Evolutionary conservation across 2,888 invertebrate genomes (phyloP).

Genomic region (Rotaria sp.): DNA sequence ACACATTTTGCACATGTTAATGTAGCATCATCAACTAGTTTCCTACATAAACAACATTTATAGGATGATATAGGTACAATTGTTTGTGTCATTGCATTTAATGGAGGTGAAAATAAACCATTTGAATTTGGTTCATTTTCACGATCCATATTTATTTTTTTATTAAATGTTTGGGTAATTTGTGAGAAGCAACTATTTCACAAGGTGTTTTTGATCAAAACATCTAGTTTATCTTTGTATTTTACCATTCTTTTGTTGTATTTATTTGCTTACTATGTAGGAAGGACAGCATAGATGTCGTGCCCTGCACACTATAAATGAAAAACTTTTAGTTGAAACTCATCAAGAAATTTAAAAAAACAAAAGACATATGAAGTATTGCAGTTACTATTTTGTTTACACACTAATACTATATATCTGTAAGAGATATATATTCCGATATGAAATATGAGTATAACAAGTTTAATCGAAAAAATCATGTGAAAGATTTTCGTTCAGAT

Average conservation of each 20-base stretch:
- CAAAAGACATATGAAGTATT: too few species aligned
- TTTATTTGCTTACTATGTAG: too few species aligned
- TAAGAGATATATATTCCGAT: too few species aligned
- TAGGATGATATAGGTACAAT: background rate
- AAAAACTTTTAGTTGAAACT: too few species aligned
- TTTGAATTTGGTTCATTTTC: background rate
- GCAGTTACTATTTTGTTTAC: too few species aligned
- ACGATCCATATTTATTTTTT: background rate
- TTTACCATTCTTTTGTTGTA: too few species aligned
- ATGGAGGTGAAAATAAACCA: background rate
- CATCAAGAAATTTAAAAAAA: too few species aligned
- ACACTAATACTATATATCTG: too few species aligned
- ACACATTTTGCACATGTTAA: slow-evolving; percentile 4
- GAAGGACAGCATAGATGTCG: background rate
- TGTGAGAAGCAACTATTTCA: background rate
- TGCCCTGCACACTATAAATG: too few species aligned
- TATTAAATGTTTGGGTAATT: background rate
- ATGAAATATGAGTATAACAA: background rate
- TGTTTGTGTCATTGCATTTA: background rate
- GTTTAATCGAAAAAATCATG: background rate
- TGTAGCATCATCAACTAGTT: background rate
- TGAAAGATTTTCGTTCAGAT: slow-evolving; percentile 64
- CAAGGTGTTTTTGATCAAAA: too few species aligned
- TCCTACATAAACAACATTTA: slow-evolving; percentile 9
- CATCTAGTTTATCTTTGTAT: too few species aligned